Percentiles rank a stretch among this genome's conserved stretches.
Conservation (phyloP, 1,140 invertebrate genomes). For the Riptortus pedestris region DNA sequence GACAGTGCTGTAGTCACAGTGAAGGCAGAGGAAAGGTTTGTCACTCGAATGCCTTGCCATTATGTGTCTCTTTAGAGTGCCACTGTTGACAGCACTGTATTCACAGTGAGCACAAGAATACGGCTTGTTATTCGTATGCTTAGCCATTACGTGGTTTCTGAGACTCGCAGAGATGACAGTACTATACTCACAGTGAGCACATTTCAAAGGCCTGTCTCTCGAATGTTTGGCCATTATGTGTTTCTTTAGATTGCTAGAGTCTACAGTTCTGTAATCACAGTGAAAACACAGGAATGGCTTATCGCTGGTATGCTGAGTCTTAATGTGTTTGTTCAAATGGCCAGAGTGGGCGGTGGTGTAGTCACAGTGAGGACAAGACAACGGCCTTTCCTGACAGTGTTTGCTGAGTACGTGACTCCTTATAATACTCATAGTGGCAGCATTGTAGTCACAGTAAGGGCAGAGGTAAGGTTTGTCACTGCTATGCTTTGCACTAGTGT, state of each 20-base stretch:
- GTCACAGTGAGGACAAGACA: too few species aligned
- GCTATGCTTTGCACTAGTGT: too few species aligned
- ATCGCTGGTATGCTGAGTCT: too few species aligned
- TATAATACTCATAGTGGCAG: too few species aligned
- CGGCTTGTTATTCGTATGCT: not conserved
- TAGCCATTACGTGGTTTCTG: not conserved
- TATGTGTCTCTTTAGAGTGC: not conserved
- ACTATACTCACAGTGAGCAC: not conserved
- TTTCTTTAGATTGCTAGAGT: too few species aligned
- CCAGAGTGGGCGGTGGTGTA: too few species aligned
- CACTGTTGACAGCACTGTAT: not conserved
- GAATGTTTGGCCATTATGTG: not conserved
- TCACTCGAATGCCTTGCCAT: not conserved
- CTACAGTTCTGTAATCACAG: too few species aligned
- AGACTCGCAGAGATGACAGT: not conserved
- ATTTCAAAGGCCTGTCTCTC: not conserved
- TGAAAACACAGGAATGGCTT: too few species aligned
- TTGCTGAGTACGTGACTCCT: too few species aligned
- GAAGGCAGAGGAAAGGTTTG: constrained; percentile 5
- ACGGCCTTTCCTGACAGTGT: too few species aligned
- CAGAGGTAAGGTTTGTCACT: too few species aligned
- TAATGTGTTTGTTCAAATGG: not conserved
- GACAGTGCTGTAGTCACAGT: not conserved
- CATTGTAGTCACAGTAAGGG: too few species aligned
- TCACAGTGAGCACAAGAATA: not conserved